Percentiles rank a stretch among this genome's conserved stretches.
Conservation (phyloP, 53 echinoderm and acorn worm species). For the Echinarachnius parma region DNA sequence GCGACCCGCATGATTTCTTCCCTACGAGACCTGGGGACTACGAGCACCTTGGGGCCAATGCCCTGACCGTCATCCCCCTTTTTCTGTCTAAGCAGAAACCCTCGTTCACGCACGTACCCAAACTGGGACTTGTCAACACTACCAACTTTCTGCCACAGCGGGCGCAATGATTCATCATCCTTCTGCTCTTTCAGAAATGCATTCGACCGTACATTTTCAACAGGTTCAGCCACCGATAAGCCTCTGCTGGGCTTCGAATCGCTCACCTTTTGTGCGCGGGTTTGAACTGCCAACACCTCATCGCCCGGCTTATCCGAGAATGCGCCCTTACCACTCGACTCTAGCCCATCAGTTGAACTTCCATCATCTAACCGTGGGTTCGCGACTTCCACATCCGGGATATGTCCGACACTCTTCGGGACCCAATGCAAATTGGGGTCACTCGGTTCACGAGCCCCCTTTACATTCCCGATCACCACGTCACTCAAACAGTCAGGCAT, state of each 20-base stretch:
- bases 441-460: slow-evolving; percentile 43
- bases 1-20: slow-evolving; percentile 2
- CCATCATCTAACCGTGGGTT: background rate
- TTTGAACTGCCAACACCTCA: slow-evolving; percentile 1
- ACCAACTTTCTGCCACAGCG: slow-evolving; percentile 14
- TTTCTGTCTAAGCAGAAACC: background rate
- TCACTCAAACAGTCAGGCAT: slow-evolving; percentile 55
- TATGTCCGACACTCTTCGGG: slow-evolving; percentile 1
- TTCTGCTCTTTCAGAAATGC: slow-evolving; percentile 18
- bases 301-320: background rate
- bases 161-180: background rate
- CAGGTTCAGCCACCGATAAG: slow-evolving; percentile 8
- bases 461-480: slow-evolving; percentile 51
- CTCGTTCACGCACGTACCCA: background rate
- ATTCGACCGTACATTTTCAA: background rate
- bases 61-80: slow-evolving; percentile 1
- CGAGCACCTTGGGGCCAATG: background rate
- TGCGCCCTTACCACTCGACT: background rate
- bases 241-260: slow-evolving; percentile 1
- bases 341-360: slow-evolving; percentile 8
- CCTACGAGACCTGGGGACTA: background rate
- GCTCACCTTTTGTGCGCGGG: background rate
- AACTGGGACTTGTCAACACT: background rate
- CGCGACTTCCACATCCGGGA: background rate
- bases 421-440: slow-evolving; percentile 23